Conservation (phyloP, 2,113 vertebrate species). For the Myotis davidii region DNA sequence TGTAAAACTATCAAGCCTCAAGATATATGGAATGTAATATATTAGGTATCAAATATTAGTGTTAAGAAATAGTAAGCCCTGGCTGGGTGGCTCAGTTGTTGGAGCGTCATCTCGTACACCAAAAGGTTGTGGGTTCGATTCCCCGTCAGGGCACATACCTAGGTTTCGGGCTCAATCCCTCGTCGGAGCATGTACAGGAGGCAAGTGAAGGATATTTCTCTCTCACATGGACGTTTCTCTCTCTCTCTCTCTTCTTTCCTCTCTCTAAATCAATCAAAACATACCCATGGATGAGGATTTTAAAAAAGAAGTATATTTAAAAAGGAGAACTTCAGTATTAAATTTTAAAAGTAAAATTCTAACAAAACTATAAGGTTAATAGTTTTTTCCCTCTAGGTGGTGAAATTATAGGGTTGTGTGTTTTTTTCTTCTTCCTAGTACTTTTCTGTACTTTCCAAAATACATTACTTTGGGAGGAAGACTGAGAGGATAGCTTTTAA, state of each 20-base stretch:
- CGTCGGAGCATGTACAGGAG: background rate
- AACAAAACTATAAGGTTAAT: background rate
- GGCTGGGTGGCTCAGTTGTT: background rate
- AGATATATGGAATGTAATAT: slow-evolving; percentile 64
- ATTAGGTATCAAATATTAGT: slow-evolving; percentile 59
- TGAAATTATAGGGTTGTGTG: slow-evolving; percentile 53
- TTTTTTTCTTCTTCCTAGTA: slow-evolving; percentile 45
- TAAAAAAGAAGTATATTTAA: slow-evolving; percentile 53
- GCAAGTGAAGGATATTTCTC: background rate
- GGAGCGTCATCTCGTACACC: background rate
- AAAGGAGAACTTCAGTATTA: slow-evolving; percentile 62
- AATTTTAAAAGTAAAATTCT: slow-evolving; percentile 46
- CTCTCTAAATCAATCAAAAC: background rate
- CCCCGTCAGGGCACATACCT: background rate
- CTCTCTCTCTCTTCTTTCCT: background rate
- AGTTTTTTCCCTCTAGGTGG: background rate
- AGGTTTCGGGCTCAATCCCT: background rate
- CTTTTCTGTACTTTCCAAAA: slow-evolving; percentile 62
- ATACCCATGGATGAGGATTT: background rate
- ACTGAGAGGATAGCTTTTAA: background rate
- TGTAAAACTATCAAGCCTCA: slow-evolving; percentile 64
- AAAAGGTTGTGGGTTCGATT: background rate
- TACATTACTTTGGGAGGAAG: background rate
- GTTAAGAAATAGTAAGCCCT: slow-evolving; percentile 61
- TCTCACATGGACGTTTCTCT: background rate